Conservation (phyloP, 2,888 invertebrate genomes). For the Escarpia spicata region DNA sequence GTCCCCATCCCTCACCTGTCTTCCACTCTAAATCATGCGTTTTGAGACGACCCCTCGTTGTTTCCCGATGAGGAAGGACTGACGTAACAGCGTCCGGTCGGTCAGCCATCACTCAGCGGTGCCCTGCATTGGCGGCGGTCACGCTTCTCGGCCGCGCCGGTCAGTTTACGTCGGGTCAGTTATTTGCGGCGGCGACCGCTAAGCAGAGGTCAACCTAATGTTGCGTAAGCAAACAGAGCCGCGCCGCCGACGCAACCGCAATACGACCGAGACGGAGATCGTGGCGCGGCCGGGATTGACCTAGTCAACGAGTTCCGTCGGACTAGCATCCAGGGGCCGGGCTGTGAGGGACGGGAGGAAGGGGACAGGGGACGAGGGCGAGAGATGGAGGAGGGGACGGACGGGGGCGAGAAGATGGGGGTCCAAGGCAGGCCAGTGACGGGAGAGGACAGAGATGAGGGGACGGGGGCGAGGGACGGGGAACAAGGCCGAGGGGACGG, state of each 20-base stretch:
- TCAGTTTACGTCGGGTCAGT: constrained; percentile 16
- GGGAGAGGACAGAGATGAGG: too few relatives aligned
- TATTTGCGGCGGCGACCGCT: constrained; percentile 1
- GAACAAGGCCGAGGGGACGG: too few relatives aligned
- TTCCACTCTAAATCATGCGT: not conserved
- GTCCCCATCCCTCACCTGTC: not conserved
- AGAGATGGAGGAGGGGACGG: not conserved
- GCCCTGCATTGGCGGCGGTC: constrained; percentile 10
- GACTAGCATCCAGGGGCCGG: too few relatives aligned
- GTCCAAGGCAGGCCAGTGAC: too few relatives aligned
- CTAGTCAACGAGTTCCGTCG: too few relatives aligned
- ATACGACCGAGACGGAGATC: too few relatives aligned
- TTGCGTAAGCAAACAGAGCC: constrained; percentile 1
- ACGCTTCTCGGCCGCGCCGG: constrained; percentile 16
- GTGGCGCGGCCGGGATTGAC: too few relatives aligned
- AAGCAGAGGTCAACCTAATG: not conserved
- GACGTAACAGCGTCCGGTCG: not conserved
- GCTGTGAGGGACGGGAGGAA: too few relatives aligned
- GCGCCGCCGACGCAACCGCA: not conserved
- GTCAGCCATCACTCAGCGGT: constrained; percentile 5
- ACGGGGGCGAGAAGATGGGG: not conserved
- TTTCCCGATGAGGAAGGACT: not conserved
- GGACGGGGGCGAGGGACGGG: too few relatives aligned
- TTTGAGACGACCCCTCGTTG: not conserved
- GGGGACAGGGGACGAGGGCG: too few relatives aligned